These are phyloP conservation scores for Pissodes strobi DNA, from an alignment of 1,140 invertebrate genomes.

Conservation along the genomic window DNA sequence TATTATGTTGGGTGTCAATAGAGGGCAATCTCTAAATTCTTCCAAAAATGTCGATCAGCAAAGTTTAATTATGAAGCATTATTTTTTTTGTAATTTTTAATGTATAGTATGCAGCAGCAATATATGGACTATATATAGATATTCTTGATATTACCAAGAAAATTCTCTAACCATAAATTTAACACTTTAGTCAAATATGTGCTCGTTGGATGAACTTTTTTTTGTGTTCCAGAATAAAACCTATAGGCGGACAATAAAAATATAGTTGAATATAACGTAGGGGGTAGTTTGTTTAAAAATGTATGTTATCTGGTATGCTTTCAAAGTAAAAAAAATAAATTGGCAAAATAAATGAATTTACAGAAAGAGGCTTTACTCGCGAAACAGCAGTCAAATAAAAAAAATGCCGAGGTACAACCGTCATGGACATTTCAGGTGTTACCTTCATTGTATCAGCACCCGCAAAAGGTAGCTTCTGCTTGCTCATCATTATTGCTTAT, in stretches of 20 bases:
- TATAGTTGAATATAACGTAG: not conserved
- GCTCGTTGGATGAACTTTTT: no score
- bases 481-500: slow-evolving; percentile 35
- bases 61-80: no score
- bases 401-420: slow-evolving; percentile 61
- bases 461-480: slow-evolving; percentile 74
- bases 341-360: slow-evolving; percentile 46
- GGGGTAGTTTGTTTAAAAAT: not conserved
- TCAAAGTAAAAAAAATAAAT: not conserved
- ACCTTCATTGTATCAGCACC: slow-evolving; percentile 78
- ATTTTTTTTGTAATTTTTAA: no score
- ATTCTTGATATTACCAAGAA: no score
- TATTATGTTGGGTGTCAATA: no score
- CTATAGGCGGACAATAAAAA: not conserved
- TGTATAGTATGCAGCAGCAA: no score
- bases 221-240: not conserved
- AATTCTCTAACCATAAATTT: no score
- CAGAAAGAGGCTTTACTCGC: slow-evolving; percentile 64
- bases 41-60: no score
- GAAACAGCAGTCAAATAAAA: slow-evolving; percentile 60
- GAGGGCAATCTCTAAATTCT: no score
- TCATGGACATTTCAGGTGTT: slow-evolving; percentile 82
- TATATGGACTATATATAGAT: no score
- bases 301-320: not conserved
- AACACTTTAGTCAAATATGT: no score